Conservation (phyloP, 1,140 invertebrate species). For the Caerostris extrusa region DNA sequence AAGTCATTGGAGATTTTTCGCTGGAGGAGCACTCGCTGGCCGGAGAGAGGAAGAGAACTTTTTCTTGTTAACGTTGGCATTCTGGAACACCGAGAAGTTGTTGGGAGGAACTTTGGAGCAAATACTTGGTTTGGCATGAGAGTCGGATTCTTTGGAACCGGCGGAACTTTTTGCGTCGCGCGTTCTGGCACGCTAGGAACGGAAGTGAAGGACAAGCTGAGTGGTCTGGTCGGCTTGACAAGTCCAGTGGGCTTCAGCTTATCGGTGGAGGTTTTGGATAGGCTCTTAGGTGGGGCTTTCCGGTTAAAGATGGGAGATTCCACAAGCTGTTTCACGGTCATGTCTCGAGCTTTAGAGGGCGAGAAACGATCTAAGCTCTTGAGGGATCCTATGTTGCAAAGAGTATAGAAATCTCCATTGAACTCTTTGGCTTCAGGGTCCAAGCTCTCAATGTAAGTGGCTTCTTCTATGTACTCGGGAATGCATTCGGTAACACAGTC, state of each 20-base stretch:
- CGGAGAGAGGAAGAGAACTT: neutral
- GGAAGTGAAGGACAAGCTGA: constrained; percentile 34
- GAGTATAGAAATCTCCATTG: constrained; percentile 88
- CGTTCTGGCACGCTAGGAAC: constrained; percentile 61
- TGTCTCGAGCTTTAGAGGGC: constrained; percentile 11
- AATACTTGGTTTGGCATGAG: constrained; percentile 40
- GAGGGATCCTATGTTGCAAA: constrained; percentile 90
- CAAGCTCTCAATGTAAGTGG: constrained; percentile 22
- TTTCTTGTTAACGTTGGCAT: neutral
- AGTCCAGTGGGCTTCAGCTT: constrained; percentile 68
- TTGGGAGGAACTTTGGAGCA: constrained; percentile 51
- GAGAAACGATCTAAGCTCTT: constrained; percentile 85
- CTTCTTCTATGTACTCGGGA: neutral
- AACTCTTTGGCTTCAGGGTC: constrained; percentile 85
- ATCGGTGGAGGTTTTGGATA: neutral
- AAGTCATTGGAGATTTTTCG: neutral
- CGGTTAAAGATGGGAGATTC: constrained; percentile 68
- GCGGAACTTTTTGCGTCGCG: neutral
- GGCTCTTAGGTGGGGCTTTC: neutral
- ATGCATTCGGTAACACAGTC: neutral
- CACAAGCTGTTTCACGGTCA: neutral
- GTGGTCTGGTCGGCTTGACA: constrained; percentile 63
- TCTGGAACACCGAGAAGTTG: constrained; percentile 5
- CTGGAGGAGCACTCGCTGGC: neutral
- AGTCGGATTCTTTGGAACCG: neutral